Percentiles rank a stretch among this genome's conserved stretches.
Evolutionary conservation across 2,888 invertebrate species (phyloP).

Genomic region (Pyralis farinalis): DNA sequence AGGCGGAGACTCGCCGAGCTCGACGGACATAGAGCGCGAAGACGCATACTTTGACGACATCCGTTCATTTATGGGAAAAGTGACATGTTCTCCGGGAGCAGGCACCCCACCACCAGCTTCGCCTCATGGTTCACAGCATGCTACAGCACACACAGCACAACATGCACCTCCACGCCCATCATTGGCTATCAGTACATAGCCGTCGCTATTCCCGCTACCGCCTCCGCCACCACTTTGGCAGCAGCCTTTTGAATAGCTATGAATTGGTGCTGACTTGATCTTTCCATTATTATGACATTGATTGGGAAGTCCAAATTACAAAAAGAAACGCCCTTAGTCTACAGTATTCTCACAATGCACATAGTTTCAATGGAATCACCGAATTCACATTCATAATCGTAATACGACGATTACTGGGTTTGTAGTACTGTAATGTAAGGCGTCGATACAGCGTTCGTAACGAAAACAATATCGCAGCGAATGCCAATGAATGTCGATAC

Average conservation of each 20-base stretch:
- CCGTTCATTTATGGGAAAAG: constrained; percentile 93
- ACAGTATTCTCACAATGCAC: neutral
- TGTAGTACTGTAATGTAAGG: constrained; percentile 24
- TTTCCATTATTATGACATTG: constrained; percentile 5
- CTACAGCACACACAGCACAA: constrained; percentile 31
- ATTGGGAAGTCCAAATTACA: no score
- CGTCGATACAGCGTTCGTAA: constrained; percentile 26
- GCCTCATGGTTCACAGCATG: constrained; percentile 36
- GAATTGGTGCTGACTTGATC: constrained; percentile 6
- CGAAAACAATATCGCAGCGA: constrained; percentile 28
- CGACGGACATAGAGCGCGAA: constrained; percentile 91
- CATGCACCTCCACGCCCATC: constrained; percentile 61
- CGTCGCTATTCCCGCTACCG: constrained; percentile 45
- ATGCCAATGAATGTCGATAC: no score
- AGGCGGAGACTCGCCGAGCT: constrained; percentile 91
- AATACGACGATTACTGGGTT: constrained; percentile 19
- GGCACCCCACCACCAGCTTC: constrained; percentile 62
- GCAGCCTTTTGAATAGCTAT: constrained; percentile 46
- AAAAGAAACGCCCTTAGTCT: neutral
- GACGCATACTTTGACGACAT: constrained; percentile 94
- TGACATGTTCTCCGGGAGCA: constrained; percentile 81
- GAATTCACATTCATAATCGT: neutral
- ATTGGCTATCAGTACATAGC: constrained; percentile 72
- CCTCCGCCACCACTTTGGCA: constrained; percentile 62
- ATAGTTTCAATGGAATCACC: neutral